phyloP scores from a whole-genome alignment of 2,888 invertebrate genomes.

The Camptogramma bilineatum region DNA sequence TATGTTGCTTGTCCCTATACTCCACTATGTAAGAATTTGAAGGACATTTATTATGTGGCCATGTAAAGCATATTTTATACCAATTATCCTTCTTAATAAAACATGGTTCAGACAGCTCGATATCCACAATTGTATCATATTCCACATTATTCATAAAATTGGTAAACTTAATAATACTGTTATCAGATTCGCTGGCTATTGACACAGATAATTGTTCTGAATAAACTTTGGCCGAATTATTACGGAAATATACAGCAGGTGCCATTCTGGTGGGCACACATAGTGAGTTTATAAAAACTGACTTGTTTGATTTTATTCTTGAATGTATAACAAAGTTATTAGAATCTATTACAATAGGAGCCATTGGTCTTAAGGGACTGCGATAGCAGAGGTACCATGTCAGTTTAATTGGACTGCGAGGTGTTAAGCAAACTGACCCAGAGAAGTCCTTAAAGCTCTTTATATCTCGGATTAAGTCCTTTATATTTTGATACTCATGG shows the following conservation, averaged over 20 bases:
- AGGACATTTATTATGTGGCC: conserved; percentile 66
- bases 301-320: conserved; percentile 73
- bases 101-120: conserved; percentile 73
- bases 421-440: conserved; percentile 47
- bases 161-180: conserved; percentile 64
- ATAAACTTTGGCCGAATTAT: conserved; percentile 65
- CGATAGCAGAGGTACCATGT: conserved; percentile 75
- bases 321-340: conserved; percentile 65
- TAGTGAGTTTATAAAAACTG: conserved; percentile 76
- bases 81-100: conserved; percentile 75
- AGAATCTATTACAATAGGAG: conserved; percentile 71
- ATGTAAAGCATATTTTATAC: conserved; percentile 75
- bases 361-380: conserved; percentile 68
- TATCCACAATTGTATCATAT: conserved; percentile 74
- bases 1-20: conserved; percentile 66
- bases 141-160: conserved; percentile 71
- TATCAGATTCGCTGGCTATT: conserved; percentile 67
- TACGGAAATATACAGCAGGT: conserved; percentile 67
- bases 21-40: conserved; percentile 73
- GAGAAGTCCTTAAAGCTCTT: conserved; percentile 45
- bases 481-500: conserved; percentile 60
- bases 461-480: conserved; percentile 48
- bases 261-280: conserved; percentile 77
- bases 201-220: conserved; percentile 73
- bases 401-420: conserved; percentile 65